Percentiles rank a stretch among this genome's conserved stretches.
Evolutionary conservation across 2,113 vertebrate genomes (phyloP).

Genomic region (Thunnus maccoyii): DNA sequence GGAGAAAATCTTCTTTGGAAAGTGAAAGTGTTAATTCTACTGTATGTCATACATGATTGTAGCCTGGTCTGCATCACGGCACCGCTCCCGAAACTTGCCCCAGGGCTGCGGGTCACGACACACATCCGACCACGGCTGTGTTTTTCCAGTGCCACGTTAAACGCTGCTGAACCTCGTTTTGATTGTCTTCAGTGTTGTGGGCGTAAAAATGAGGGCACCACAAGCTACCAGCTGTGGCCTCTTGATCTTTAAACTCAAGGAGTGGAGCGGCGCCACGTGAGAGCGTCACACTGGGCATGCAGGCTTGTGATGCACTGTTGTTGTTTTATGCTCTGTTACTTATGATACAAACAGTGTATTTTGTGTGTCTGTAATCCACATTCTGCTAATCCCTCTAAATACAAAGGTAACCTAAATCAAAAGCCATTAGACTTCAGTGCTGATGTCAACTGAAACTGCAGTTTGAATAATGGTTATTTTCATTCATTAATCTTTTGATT

Average conservation of each 20-base stretch:
- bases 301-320: conserved; percentile 23
- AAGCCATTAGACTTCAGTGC: conserved; percentile 62
- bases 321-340: conserved; percentile 35
- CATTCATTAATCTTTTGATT: not conserved
- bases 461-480: not conserved
- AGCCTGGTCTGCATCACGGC: conserved; percentile 12
- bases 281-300: conserved; percentile 18
- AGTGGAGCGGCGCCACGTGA: conserved; percentile 37
- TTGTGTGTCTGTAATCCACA: conserved; percentile 74
- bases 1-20: not conserved
- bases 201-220: conserved; percentile 57
- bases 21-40: conserved; percentile 47
- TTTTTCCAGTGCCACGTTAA: conserved; percentile 27
- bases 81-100: not conserved
- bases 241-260: conserved; percentile 56
- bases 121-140: not conserved
- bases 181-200: conserved; percentile 37
- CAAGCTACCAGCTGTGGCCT: conserved; percentile 64
- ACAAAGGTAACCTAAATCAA: conserved; percentile 83
- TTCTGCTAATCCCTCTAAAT: conserved; percentile 78
- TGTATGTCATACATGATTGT: not conserved
- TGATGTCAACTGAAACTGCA: conserved; percentile 16
- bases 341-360: conserved; percentile 55
- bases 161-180: conserved; percentile 1
- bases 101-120: conserved; percentile 26